phyloP scores from a whole-genome alignment of 2,113 vertebrate species.

The Aptenodytes patagonicus region DNA sequence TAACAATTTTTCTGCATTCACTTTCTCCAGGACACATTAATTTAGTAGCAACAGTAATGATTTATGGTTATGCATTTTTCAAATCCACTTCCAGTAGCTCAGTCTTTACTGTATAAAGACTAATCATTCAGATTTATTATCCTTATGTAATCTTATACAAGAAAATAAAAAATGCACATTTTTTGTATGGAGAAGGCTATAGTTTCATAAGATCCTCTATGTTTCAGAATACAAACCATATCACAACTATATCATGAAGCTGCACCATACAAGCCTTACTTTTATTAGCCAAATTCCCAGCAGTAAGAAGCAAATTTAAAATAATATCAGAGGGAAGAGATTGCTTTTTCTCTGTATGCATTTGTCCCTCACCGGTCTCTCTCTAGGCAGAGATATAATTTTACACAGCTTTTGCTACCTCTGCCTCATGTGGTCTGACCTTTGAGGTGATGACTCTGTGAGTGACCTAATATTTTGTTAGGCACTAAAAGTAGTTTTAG shows the following conservation, averaged over 20 bases:
- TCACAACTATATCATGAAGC: background rate
- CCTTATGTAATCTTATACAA: background rate
- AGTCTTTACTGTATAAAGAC: background rate
- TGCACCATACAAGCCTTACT: background rate
- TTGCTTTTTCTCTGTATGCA: background rate
- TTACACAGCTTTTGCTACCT: background rate
- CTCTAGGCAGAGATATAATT: background rate
- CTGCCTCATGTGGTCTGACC: background rate
- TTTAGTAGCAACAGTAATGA: background rate
- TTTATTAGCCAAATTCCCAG: background rate
- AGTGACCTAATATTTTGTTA: background rate
- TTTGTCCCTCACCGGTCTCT: background rate
- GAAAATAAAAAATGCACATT: background rate
- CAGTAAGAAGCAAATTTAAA: background rate
- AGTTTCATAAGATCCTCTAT: background rate
- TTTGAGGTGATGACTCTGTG: background rate
- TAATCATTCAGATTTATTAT: background rate
- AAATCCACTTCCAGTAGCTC: background rate
- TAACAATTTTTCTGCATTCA: background rate
- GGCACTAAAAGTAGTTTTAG: background rate
- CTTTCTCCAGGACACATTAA: background rate
- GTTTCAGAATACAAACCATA: background rate
- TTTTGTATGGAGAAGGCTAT: background rate
- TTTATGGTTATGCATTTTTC: background rate
- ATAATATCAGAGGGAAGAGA: background rate